Conservation (phyloP, 2,113 vertebrate species). For the Psilopogon haemacephalus region DNA sequence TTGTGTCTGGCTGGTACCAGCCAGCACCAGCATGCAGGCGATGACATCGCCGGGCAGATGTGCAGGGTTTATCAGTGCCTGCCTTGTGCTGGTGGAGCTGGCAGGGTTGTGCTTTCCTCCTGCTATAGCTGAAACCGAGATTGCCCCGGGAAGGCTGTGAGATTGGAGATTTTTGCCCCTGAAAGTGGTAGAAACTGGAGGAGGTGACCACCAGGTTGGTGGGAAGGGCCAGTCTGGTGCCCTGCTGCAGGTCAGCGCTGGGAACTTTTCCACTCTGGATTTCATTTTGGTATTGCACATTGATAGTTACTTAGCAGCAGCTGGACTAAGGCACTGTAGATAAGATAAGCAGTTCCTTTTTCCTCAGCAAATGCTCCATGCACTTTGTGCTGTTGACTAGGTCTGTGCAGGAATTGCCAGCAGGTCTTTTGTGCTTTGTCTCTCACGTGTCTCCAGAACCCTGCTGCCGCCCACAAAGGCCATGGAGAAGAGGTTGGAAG, state of each 20-base stretch:
- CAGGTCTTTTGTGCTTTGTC: constrained; percentile 2
- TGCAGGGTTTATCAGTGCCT: not conserved
- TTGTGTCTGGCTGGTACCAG: constrained; percentile 13
- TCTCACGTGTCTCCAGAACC: constrained; percentile 59
- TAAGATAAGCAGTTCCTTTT: constrained; percentile 23
- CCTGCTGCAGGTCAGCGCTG: not conserved
- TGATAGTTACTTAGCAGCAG: constrained; percentile 46
- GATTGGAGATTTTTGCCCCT: not conserved
- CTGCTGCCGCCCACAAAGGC: constrained; percentile 64
- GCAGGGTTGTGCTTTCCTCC: not conserved
- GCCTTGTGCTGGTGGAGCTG: not conserved
- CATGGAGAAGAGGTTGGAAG: constrained; percentile 79
- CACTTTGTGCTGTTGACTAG: not conserved
- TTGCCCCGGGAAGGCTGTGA: not conserved
- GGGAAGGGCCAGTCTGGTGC: not conserved
- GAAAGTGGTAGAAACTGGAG: not conserved
- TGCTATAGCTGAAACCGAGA: not conserved
- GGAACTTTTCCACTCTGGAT: not conserved
- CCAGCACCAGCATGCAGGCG: not conserved
- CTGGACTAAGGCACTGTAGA: constrained; percentile 17
- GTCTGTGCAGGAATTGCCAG: constrained; percentile 5
- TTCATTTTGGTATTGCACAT: not conserved
- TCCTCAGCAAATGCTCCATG: not conserved
- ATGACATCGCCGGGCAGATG: constrained; percentile 3
- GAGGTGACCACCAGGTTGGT: not conserved